Evolutionary conservation across 2,113 vertebrate species (phyloP).

Genomic region (Periophthalmus modestus): DNA sequence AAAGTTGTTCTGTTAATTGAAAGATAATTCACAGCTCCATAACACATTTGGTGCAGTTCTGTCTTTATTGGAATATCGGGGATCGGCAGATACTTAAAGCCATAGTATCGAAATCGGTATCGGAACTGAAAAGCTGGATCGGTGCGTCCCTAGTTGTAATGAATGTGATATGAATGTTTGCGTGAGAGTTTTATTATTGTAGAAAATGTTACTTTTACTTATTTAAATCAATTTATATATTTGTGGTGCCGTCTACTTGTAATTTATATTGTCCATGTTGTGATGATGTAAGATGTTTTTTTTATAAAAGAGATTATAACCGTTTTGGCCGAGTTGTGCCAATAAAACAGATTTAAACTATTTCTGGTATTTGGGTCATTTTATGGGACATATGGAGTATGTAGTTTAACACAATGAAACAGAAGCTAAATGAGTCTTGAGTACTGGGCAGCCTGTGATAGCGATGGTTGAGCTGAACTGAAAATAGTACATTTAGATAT

Average conservation of each 20-base stretch:
- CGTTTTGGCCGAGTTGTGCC: slow-evolving; percentile 55
- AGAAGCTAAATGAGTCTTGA: too few species aligned
- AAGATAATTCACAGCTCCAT: too few species aligned
- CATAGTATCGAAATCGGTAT: too few species aligned
- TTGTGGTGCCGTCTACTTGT: slow-evolving; percentile 62
- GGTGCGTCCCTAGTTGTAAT: slow-evolving; percentile 14
- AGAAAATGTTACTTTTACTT: slow-evolving; percentile 42
- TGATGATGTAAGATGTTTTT: slow-evolving; percentile 61
- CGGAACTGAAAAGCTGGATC: too few species aligned
- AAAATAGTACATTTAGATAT: too few species aligned
- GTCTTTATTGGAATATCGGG: too few species aligned
- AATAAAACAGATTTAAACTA: slow-evolving; percentile 69
- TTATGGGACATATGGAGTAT: background rate
- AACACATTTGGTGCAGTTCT: too few species aligned
- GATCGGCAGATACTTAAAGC: too few species aligned
- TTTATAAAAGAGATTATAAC: slow-evolving; percentile 43
- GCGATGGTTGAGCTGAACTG: too few species aligned
- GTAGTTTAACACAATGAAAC: too few species aligned
- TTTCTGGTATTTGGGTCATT: slow-evolving; percentile 9
- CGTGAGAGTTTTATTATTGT: slow-evolving; percentile 36
- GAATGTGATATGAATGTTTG: slow-evolving; percentile 42
- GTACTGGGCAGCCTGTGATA: too few species aligned
- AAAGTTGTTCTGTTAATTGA: too few species aligned
- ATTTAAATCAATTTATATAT: slow-evolving; percentile 73
- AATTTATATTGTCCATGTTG: slow-evolving; percentile 70